phyloP scores from a whole-genome alignment of 2,797 vertebrate genomes.

The Myotis findleyi region DNA sequence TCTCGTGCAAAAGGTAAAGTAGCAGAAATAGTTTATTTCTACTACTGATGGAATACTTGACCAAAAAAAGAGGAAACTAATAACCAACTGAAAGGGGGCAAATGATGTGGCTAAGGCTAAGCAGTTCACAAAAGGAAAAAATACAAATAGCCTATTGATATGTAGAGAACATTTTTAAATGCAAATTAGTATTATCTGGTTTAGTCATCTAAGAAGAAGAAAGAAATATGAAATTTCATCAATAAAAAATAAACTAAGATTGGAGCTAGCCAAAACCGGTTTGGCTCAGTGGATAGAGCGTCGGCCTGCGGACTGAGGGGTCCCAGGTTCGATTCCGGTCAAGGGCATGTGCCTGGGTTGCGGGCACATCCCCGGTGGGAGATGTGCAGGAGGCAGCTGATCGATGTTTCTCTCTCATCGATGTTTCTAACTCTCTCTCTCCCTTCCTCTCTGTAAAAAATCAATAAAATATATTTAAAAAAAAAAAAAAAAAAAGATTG shows the following conservation, averaged over 20 bases:
- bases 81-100: neutral
- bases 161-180: conserved; percentile 28
- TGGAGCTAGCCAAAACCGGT: no score
- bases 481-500: conserved; percentile 29
- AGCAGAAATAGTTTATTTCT: neutral
- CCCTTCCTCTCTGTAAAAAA: no score
- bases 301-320: no score
- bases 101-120: neutral
- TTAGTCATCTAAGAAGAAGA: conserved; percentile 53
- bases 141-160: neutral
- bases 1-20: conserved; percentile 75
- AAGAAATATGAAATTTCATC: conserved; percentile 15
- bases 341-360: no score
- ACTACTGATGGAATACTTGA: neutral
- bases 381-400: no score
- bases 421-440: no score
- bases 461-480: no score
- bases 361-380: no score
- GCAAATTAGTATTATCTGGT: neutral
- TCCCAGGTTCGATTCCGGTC: no score
- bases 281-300: no score
- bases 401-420: no score
- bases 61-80: neutral
- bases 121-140: conserved; percentile 19
- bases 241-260: conserved; percentile 12